Percentiles rank a stretch among this genome's conserved stretches.
Evolutionary conservation across 92 coral and sea anemone species (phyloP).

Genomic region (Parazoanthus swiftii): DNA sequence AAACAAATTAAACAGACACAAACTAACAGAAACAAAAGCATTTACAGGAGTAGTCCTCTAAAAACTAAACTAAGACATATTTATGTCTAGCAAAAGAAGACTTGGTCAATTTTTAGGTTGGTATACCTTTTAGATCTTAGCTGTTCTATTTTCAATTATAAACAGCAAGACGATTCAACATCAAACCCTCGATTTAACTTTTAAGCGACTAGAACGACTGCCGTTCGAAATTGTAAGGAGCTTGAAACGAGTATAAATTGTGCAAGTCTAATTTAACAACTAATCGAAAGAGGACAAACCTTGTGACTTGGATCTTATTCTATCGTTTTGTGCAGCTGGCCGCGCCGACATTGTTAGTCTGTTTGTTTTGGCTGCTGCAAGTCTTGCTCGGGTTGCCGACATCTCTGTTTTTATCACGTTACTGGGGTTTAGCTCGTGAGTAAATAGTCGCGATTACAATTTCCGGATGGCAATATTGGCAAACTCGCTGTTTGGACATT

Average conservation of each 20-base stretch:
- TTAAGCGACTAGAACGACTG: background rate
- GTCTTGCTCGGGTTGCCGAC: conserved; percentile 24
- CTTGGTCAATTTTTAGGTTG: background rate
- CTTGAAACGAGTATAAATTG: background rate
- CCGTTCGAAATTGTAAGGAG: background rate
- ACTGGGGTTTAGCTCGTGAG: background rate
- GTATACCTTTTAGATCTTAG: background rate
- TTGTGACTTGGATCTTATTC: background rate
- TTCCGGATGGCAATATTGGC: background rate
- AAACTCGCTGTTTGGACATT: background rate
- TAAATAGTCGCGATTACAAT: background rate
- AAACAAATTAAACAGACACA: background rate
- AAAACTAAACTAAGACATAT: background rate
- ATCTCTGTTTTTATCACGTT: background rate
- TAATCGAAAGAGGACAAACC: background rate
- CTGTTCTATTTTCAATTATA: too few species aligned
- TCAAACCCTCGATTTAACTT: background rate
- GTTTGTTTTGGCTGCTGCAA: conserved; percentile 22
- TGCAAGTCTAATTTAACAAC: background rate
- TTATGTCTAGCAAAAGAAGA: background rate
- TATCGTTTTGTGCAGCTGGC: background rate
- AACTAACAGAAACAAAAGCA: background rate
- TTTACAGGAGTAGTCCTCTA: too few species aligned
- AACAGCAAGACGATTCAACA: background rate
- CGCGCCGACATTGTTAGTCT: background rate